phyloP scores from a whole-genome alignment of 2,113 vertebrate species.

The Thymallus thymallus region DNA sequence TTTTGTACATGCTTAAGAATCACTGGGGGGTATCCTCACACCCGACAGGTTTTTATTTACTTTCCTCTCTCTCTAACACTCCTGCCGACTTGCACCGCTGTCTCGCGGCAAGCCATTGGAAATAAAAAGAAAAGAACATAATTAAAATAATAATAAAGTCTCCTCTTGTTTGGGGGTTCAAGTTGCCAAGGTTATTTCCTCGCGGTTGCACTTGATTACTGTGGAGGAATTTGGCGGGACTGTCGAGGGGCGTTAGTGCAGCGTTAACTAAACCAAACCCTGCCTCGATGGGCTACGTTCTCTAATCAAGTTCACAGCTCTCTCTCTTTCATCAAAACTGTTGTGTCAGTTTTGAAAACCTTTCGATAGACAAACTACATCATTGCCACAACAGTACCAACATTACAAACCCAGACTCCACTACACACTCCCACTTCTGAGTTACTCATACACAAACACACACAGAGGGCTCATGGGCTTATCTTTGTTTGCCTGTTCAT shows the following conservation, averaged over 20 bases:
- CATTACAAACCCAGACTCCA: slow-evolving; percentile 17
- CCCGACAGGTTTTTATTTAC: slow-evolving; percentile 38
- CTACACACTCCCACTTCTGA: neutral
- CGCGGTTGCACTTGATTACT: slow-evolving; percentile 41
- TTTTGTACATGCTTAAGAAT: slow-evolving; percentile 72
- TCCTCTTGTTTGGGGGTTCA: slow-evolving; percentile 47
- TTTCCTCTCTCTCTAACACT: slow-evolving; percentile 31
- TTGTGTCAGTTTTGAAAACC: slow-evolving; percentile 55
- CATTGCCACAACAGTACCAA: slow-evolving; percentile 19
- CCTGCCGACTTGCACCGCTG: slow-evolving; percentile 42
- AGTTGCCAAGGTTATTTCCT: slow-evolving; percentile 30
- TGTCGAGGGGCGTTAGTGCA: slow-evolving; percentile 56
- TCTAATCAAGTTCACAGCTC: slow-evolving; percentile 52
- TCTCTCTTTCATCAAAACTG: slow-evolving; percentile 44
- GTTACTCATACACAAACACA: slow-evolving; percentile 15
- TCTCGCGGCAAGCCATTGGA: slow-evolving; percentile 48
- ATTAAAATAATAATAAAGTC: slow-evolving; percentile 54
- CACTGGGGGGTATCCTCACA: slow-evolving; percentile 68
- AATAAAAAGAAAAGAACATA: slow-evolving; percentile 65
- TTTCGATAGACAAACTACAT: slow-evolving; percentile 47
- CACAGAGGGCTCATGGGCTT: neutral
- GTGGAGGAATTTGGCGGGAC: slow-evolving; percentile 56
- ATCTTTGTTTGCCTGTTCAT: slow-evolving; percentile 22
- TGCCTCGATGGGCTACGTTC: slow-evolving; percentile 61
- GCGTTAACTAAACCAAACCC: slow-evolving; percentile 49